A percentile compares a stretch with the other conserved stretches of the same genome.
Conservation (phyloP, 2,113 vertebrate species). For the Eurypyga helias region DNA sequence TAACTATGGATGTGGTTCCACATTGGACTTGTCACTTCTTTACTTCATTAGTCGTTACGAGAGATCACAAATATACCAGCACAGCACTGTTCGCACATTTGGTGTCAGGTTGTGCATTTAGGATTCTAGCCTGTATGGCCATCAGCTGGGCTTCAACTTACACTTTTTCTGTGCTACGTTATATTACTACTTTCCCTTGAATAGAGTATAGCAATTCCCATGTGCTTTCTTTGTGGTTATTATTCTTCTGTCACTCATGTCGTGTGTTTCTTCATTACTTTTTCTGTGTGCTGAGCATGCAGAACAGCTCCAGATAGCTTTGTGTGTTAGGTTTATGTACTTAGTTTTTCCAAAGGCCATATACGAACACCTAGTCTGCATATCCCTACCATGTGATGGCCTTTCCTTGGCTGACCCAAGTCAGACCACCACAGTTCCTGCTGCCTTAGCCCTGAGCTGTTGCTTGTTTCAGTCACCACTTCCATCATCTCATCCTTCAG, state of each 20-base stretch:
- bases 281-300: background rate
- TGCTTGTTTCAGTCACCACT: background rate
- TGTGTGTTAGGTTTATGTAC: background rate
- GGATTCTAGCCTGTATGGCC: background rate
- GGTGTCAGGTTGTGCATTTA: background rate
- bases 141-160: background rate
- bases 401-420: background rate
- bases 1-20: background rate
- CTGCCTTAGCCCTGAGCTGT: background rate
- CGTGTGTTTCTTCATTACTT: background rate
- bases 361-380: background rate
- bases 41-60: background rate
- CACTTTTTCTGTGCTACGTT: background rate
- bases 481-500: background rate
- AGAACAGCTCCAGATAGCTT: background rate
- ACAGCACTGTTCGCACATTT: rapidly evolving
- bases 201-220: background rate
- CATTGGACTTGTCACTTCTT: background rate
- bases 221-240: background rate
- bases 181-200: background rate
- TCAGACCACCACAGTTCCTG: background rate
- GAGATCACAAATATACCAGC: background rate
- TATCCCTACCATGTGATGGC: background rate
- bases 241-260: background rate
- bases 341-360: background rate